Evolutionary conservation across 1,140 invertebrate genomes (phyloP).

Genomic region (Dendrolimus punctatus): DNA sequence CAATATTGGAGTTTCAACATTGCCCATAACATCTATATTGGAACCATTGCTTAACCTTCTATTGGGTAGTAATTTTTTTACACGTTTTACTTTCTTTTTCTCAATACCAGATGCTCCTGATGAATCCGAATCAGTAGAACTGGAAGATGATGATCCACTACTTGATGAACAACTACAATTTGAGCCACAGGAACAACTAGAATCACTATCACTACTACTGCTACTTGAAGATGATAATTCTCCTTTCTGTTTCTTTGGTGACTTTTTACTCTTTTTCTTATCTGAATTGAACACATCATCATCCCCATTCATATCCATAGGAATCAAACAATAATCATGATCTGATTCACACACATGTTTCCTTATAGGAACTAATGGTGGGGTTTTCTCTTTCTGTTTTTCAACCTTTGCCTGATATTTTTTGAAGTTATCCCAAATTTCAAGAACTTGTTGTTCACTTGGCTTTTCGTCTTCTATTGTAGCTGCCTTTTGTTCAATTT

Average conservation of each 20-base stretch:
- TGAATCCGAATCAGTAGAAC: slow-evolving; percentile 74
- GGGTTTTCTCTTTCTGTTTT: slow-evolving; percentile 61
- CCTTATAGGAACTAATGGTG: slow-evolving; percentile 58
- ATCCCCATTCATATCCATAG: slow-evolving; percentile 53
- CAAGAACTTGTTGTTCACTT: slow-evolving; percentile 64
- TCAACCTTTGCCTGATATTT: slow-evolving; percentile 75
- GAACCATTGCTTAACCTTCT: slow-evolving; percentile 65
- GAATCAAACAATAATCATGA: slow-evolving; percentile 78
- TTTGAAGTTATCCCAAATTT: slow-evolving; percentile 90
- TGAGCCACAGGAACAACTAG: slow-evolving; percentile 83
- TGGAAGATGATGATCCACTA: slow-evolving; percentile 80
- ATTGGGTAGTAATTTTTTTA: slow-evolving; percentile 45
- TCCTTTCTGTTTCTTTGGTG: slow-evolving; percentile 50
- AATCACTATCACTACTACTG: slow-evolving; percentile 82
- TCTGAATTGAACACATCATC: slow-evolving; percentile 42
- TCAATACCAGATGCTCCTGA: slow-evolving; percentile 58
- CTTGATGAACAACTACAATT: slow-evolving; percentile 86
- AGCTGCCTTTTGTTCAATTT: slow-evolving; percentile 61
- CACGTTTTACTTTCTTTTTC: slow-evolving; percentile 50
- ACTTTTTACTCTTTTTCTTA: slow-evolving; percentile 65
- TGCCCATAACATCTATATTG: slow-evolving; percentile 69
- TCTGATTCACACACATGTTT: slow-evolving; percentile 75
- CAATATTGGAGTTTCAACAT: slow-evolving; percentile 61
- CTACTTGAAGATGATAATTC: slow-evolving; percentile 76
- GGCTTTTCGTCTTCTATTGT: slow-evolving; percentile 46